Conservation (phyloP, 2,797 vertebrate species). For the Sebastes glaucus region DNA sequence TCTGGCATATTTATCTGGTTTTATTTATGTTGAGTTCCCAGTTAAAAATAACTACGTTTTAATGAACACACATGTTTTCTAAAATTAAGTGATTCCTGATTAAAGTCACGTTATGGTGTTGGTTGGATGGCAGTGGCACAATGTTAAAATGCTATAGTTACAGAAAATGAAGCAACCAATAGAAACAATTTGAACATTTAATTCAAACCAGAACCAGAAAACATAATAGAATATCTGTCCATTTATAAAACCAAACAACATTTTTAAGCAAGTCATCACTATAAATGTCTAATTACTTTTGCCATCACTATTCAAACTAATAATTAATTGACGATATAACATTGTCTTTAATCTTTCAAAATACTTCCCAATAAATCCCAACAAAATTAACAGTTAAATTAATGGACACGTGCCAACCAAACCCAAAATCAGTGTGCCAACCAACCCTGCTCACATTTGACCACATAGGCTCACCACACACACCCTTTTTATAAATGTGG, state of each 20-base stretch:
- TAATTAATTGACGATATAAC: neutral
- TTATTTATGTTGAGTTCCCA: too few species aligned
- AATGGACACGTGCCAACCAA: too few species aligned
- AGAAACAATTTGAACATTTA: neutral
- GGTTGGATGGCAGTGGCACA: neutral
- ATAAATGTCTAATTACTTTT: neutral
- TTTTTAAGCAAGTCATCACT: neutral
- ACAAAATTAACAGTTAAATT: too few species aligned
- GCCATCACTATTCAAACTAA: neutral
- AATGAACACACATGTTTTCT: too few species aligned
- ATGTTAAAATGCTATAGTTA: neutral
- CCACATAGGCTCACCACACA: too few species aligned
- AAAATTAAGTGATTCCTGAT: neutral
- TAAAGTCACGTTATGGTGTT: neutral
- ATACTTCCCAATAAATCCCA: neutral
- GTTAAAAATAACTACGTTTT: too few species aligned
- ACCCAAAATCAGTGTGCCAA: too few species aligned
- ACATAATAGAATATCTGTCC: too few species aligned
- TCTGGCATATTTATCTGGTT: too few species aligned
- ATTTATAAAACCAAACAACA: too few species aligned
- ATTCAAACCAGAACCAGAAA: neutral
- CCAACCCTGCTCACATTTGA: too few species aligned
- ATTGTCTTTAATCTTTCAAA: neutral
- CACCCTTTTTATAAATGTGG: too few species aligned
- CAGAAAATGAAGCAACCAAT: neutral